phyloP scores from a whole-genome alignment of 2,797 vertebrate species.

The Ptychadena robeensis region DNA sequence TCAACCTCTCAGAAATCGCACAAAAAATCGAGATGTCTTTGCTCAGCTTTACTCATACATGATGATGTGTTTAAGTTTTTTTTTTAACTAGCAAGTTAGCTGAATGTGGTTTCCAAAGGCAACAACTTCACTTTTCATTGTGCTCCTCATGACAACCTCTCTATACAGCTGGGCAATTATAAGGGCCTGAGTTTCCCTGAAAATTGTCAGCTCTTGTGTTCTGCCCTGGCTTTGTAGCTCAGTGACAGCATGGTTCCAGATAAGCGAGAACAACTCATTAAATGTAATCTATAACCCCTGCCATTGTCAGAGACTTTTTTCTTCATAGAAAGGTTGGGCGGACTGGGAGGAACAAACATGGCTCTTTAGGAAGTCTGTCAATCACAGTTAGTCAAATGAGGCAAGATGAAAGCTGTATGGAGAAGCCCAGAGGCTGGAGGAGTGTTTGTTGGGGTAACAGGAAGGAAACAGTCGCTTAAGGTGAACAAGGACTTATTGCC shows the following conservation, averaged over 20 bases:
- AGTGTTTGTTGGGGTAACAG: slow-evolving; percentile 37
- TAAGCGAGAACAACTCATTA: slow-evolving; percentile 20
- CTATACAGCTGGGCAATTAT: not conserved
- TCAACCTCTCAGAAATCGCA: too few species aligned
- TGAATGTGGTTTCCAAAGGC: not conserved
- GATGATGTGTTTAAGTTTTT: too few species aligned
- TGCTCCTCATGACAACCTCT: not conserved
- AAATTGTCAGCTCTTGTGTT: not conserved
- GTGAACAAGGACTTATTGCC: slow-evolving; percentile 42
- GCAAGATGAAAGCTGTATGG: slow-evolving; percentile 44
- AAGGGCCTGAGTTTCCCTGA: not conserved
- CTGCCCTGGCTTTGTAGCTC: not conserved
- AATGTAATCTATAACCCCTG: slow-evolving; percentile 36
- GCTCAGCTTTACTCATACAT: too few species aligned
- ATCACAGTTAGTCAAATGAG: slow-evolving; percentile 50
- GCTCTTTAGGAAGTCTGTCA: slow-evolving; percentile 34
- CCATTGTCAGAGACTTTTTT: slow-evolving; percentile 8
- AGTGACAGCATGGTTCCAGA: slow-evolving; percentile 3
- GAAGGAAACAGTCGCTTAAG: slow-evolving; percentile 49
- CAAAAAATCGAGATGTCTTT: too few species aligned
- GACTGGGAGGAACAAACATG: slow-evolving; percentile 24
- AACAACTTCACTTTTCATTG: not conserved
- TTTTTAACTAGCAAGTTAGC: too few species aligned
- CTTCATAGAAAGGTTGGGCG: slow-evolving; percentile 2
- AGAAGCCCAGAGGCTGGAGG: slow-evolving; percentile 47